Evolutionary conservation across 2,113 vertebrate genomes (phyloP), one percentile per base, ranked within the genome.

Genomic region (Stictonetta naevosa): DNA sequence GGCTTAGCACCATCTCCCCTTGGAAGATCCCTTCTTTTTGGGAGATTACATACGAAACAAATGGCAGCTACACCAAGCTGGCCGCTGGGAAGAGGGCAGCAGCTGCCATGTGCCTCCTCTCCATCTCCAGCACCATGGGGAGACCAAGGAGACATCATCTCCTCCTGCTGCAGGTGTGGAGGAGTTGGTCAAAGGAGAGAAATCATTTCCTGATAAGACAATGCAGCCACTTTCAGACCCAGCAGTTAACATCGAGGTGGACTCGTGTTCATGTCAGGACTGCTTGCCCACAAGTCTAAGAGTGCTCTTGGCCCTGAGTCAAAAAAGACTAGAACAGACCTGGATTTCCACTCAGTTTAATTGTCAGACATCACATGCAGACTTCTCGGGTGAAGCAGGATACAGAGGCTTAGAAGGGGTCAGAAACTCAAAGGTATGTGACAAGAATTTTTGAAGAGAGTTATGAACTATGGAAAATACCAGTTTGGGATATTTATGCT

Each of bases 221-320:
- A 44, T 1, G 3, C 15, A 28, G 36, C 22, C n/a, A 7, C 55
- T 40, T 58, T 36, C 40, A 82, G 38, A 38, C 36, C 21, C 50
- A 21, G 25, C 2, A 3, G 6, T 66, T 40, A 40, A 25, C 0
- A 2, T 25, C 23, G 6, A 1, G 31, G 10, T 14, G 56, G 44
- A 69, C 11, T 25, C 18, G 26, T 0, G 3, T 5, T 38, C 12
- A 8, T 0, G 2, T 25, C 29, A 21, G 50, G 31, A 11, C 36
- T 12, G 38, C 50, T 10, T 16, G 20, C 13, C 48, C 26, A 16
- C 21, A 40, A n/a, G 58, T 22, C 33, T 5, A 10, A 42, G 62
- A 3, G 15, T 0, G 4, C 15, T 71, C 50, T 7, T 18, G 79
- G 69, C 9, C 42, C 44, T 20, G 69, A 71, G 9, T 79, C 40